phyloP scores from a whole-genome alignment of 2,888 invertebrate genomes.

The Margaritifera margaritifera region DNA sequence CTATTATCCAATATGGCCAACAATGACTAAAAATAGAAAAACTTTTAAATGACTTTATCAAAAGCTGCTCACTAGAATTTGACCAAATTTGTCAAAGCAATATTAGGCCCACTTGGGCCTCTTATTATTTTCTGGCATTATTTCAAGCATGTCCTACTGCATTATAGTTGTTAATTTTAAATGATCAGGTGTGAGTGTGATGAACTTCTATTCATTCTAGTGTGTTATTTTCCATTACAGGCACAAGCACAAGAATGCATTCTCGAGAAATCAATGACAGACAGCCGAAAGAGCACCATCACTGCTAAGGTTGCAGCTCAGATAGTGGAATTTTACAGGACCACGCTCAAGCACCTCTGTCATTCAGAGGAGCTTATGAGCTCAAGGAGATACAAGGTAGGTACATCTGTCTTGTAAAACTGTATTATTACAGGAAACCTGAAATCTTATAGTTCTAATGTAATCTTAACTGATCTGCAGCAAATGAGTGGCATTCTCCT shows the following conservation, averaged over 20 bases:
- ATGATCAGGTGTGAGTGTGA: neutral
- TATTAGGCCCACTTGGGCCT: no score
- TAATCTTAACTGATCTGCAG: no score
- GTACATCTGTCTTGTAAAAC: no score
- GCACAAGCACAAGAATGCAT: slow-evolving; percentile 99
- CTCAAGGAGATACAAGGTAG: slow-evolving; percentile 81
- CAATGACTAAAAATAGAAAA: no score
- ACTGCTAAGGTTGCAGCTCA: slow-evolving; percentile 91
- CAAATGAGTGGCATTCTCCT: no score
- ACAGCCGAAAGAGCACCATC: slow-evolving; percentile 93
- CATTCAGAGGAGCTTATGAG: slow-evolving; percentile 80
- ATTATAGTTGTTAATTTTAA: neutral
- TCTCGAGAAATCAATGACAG: slow-evolving; percentile 96
- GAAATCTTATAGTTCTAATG: no score
- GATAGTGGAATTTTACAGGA: slow-evolving; percentile 85
- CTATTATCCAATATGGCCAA: no score
- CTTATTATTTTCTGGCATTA: neutral
- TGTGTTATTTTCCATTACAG: slow-evolving; percentile 73
- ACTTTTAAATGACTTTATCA: no score
- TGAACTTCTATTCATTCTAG: neutral
- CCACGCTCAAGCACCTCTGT: slow-evolving; percentile 79
- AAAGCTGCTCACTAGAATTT: no score
- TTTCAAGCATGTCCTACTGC: neutral
- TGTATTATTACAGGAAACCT: no score
- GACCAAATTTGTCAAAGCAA: no score